Conservation (phyloP, 2,888 invertebrate genomes). For the Agrochola circellaris region DNA sequence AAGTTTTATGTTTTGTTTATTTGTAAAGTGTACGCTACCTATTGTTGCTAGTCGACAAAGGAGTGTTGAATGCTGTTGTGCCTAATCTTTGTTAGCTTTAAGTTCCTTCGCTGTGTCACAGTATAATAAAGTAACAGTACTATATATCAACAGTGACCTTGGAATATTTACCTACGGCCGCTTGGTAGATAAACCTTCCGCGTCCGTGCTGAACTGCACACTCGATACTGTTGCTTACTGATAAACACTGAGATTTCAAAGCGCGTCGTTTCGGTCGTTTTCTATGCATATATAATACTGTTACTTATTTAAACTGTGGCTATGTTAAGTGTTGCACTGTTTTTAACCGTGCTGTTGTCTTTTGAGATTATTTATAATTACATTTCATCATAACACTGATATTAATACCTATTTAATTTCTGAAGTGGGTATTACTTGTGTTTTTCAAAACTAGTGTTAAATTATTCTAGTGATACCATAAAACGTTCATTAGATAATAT, state of each 20-base stretch:
- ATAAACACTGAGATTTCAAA: too few relatives aligned
- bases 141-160: too few relatives aligned
- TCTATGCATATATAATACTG: too few relatives aligned
- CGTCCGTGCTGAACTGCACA: too few relatives aligned
- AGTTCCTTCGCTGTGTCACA: background rate
- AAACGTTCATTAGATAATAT: background rate
- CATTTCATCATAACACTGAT: background rate
- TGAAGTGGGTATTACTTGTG: background rate
- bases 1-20: constrained; percentile 32
- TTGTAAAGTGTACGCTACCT: constrained; percentile 26
- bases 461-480: background rate
- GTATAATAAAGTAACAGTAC: too few relatives aligned
- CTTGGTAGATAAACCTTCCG: too few relatives aligned
- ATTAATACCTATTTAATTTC: background rate
- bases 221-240: too few relatives aligned
- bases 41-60: constrained; percentile 39
- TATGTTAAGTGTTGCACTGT: background rate
- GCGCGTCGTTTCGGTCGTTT: too few relatives aligned
- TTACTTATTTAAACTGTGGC: too few relatives aligned
- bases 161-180: too few relatives aligned
- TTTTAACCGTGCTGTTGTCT: constrained; percentile 5
- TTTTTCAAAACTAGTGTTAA: background rate
- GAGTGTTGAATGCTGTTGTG: constrained; percentile 20
- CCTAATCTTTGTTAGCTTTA: constrained; percentile 10
- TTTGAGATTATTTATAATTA: background rate